Base-by-base conservation (phyloP, 2,888 invertebrate genomes). In the Spodoptera exigua region DNA sequence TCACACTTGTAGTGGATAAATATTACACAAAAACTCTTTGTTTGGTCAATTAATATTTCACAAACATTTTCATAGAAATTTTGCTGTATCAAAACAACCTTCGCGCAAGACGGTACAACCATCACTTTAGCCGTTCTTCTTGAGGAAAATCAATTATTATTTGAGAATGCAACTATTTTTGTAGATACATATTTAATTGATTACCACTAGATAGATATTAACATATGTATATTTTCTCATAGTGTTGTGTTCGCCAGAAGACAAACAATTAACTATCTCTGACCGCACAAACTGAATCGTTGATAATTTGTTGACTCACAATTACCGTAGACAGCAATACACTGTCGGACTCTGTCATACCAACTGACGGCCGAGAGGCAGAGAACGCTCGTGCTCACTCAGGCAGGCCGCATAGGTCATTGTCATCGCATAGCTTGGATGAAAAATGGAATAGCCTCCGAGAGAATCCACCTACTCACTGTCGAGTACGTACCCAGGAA, bases 131-230 rank as follows among this genome's bases (percentile, higher is more conserved):
- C 84, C 79, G 79, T 83, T 74, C 88, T 87, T 87, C 81, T 84
- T 84, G 80, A 76, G 80, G 67, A 71, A 80, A 27, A 27, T 27
- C 27, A 27, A 82, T 83, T 85, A 82, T 89, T 78, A 79, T 90
- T 92, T 90, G 76, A 85, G 87, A 92, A 92, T 90, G 88, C 87
- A 90, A 93, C 93, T 94, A 94, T 94, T 94, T 94, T 94, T 94
- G 93, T 94, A 94, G 93, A 90, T 88, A 78, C 77, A 90, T 92
- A 90, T 92, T 89, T 90, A 78, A 93, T 93, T 90, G 86, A 89
- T 87, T 91, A 92, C 91, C 89, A 89, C 88, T 93, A 91, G 86
- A 91, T 92, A 93, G 89, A 93, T 78, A 88, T 90, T 90, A 86
- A 89, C 82, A 86, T 79, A 80, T 80, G 63, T 85, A 90, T 92